phyloP scores from a whole-genome alignment of 2,888 invertebrate genomes.

The Caenorhabditis sp. region DNA sequence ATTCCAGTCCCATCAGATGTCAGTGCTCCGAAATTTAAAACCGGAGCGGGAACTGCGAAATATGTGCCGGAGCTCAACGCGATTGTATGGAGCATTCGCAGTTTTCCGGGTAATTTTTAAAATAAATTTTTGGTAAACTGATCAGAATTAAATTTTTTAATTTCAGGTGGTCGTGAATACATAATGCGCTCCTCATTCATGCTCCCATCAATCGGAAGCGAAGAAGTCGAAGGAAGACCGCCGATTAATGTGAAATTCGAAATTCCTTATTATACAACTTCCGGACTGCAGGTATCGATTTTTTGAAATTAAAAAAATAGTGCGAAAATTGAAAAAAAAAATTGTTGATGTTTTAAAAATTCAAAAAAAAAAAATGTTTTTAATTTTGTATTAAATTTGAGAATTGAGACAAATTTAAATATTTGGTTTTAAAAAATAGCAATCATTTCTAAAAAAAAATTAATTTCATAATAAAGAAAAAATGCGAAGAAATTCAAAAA shows the following conservation, averaged over 20 bases:
- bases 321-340: neutral
- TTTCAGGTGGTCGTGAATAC: constrained; percentile 93
- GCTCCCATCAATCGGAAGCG: constrained; percentile 94
- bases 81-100: constrained; percentile 89
- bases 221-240: constrained; percentile 95
- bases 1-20: constrained; percentile 97
- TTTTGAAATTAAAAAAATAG: neutral
- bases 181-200: constrained; percentile 98
- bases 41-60: constrained; percentile 87
- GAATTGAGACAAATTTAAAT: neutral
- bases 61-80: constrained; percentile 98
- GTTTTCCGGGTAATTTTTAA: constrained; percentile 84
- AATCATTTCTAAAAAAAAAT: neutral
- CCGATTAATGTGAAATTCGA: constrained; percentile 99
- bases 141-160: neutral
- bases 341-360: neutral
- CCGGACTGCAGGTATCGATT: constrained; percentile 94
- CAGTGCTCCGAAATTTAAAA: constrained; percentile 94
- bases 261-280: constrained; percentile 98
- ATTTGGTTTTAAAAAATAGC: neutral
- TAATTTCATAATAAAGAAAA: neutral
- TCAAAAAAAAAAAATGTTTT: neutral
- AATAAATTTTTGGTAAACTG: neutral
- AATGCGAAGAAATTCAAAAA: neutral
- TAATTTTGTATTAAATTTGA: neutral